These are phyloP conservation scores for Epinephelus fuscoguttatus DNA, from an alignment of 2,113 vertebrate genomes.

Conservation along the genomic window DNA sequence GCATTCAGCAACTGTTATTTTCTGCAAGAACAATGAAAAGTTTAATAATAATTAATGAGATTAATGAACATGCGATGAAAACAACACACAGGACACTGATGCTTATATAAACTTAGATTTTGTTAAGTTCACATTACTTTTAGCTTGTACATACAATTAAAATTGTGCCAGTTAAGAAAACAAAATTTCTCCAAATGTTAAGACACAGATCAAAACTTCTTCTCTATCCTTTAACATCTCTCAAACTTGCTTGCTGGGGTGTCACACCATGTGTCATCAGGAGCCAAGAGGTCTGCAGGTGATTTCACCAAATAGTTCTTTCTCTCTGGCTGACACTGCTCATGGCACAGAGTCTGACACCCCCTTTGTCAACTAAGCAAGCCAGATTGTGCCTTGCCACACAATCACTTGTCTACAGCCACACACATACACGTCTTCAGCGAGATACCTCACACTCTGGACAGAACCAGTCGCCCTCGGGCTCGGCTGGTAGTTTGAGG, in stretches of 20 bases:
- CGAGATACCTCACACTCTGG: slow-evolving; percentile 98
- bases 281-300: not conserved
- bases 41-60: not conserved
- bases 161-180: slow-evolving; percentile 1
- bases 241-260: slow-evolving; percentile 20
- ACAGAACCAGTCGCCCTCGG: slow-evolving; percentile 99
- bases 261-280: slow-evolving; percentile 14
- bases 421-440: slow-evolving; percentile 60
- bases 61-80: not conserved
- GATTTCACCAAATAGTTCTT: slow-evolving; percentile 4
- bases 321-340: not conserved
- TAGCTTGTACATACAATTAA: not conserved
- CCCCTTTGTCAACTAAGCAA: slow-evolving; percentile 13
- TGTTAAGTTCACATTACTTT: slow-evolving; percentile 16
- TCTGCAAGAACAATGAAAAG: slow-evolving; percentile 83
- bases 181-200: not conserved
- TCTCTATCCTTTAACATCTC: not conserved
- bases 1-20: slow-evolving; percentile 99
- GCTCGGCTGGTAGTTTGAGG: slow-evolving; percentile 99
- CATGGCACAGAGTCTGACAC: slow-evolving; percentile 21
- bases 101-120: not conserved
- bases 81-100: not conserved
- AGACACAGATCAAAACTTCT: not conserved
- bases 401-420: slow-evolving; percentile 37
- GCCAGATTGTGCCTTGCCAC: slow-evolving; percentile 25